Conservation (phyloP, 2,888 invertebrate genomes). For the Actias luna region DNA sequence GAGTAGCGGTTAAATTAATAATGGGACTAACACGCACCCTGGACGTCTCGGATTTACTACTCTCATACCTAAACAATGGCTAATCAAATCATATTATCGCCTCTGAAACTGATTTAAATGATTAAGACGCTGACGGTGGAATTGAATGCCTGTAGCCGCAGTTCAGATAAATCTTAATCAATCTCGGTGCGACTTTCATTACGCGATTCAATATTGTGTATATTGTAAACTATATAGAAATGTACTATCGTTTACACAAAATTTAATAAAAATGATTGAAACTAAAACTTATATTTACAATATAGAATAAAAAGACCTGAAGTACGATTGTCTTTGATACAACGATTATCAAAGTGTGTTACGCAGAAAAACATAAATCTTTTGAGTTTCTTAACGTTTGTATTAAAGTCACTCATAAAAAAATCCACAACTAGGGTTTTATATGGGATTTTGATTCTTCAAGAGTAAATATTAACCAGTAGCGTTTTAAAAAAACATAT, state of each 20-base stretch:
- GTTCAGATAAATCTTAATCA: conserved; percentile 2
- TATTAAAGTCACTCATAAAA: too few species aligned
- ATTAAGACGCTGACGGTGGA: conserved; percentile 16
- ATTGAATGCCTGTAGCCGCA: conserved; percentile 11
- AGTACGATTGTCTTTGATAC: too few species aligned
- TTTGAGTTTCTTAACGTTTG: too few species aligned
- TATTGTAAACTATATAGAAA: neutral
- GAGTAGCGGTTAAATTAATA: conserved; percentile 75
- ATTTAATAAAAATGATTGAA: neutral
- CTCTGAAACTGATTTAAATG: conserved; percentile 18
- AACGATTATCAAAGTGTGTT: too few species aligned
- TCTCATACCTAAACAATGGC: conserved; percentile 43
- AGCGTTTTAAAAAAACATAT: too few species aligned
- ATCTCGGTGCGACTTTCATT: conserved; percentile 7
- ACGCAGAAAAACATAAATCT: too few species aligned
- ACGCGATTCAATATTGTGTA: conserved; percentile 1
- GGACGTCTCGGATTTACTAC: conserved; percentile 37
- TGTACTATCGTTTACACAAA: neutral
- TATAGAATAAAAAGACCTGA: too few species aligned
- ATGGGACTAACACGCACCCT: conserved; percentile 60
- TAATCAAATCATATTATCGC: conserved; percentile 53
- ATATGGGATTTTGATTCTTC: too few species aligned
- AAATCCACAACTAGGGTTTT: too few species aligned
- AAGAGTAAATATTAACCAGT: too few species aligned
- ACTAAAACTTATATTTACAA: too few species aligned